Conservation (phyloP, 2,888 invertebrate genomes). For the Scaptomyza tumidula region DNA sequence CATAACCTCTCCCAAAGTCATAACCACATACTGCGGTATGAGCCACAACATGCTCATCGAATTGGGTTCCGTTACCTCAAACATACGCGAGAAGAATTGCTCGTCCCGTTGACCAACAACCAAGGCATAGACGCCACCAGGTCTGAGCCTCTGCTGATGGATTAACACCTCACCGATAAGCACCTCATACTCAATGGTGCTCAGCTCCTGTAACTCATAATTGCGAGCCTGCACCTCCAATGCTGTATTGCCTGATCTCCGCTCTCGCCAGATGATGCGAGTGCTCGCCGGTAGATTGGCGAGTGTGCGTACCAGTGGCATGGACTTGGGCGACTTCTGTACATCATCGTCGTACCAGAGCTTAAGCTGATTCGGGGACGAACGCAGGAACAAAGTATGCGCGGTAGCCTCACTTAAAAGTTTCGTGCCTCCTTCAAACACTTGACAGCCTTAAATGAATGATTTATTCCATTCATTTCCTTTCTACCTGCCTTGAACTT, state of each 20-base stretch:
- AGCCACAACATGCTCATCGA: constrained; percentile 87
- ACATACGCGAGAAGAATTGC: constrained; percentile 38
- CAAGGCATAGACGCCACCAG: constrained; percentile 83
- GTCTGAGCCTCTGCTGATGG: constrained; percentile 45
- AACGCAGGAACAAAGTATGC: constrained; percentile 64
- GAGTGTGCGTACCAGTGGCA: constrained; percentile 73
- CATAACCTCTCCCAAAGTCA: constrained; percentile 87
- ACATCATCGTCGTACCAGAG: constrained; percentile 75
- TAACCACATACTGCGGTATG: constrained; percentile 88
- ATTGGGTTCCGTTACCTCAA: constrained; percentile 83
- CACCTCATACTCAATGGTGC: constrained; percentile 64
- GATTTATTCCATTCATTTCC: neutral
- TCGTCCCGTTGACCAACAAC: constrained; percentile 56
- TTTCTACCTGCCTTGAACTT: no score
- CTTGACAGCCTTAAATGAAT: constrained; percentile 63
- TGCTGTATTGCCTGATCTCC: constrained; percentile 31
- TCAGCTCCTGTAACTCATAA: constrained; percentile 64
- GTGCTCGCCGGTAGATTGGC: constrained; percentile 61
- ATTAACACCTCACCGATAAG: constrained; percentile 43
- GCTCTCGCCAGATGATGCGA: constrained; percentile 67
- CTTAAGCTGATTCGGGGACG: constrained; percentile 34
- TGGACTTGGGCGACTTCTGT: constrained; percentile 77
- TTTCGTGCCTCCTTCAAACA: constrained; percentile 48
- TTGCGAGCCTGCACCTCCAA: constrained; percentile 57
- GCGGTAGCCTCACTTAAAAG: constrained; percentile 63